Evolutionary conservation across 2,888 invertebrate genomes (phyloP).

Genomic region (Acronicta aceris): DNA sequence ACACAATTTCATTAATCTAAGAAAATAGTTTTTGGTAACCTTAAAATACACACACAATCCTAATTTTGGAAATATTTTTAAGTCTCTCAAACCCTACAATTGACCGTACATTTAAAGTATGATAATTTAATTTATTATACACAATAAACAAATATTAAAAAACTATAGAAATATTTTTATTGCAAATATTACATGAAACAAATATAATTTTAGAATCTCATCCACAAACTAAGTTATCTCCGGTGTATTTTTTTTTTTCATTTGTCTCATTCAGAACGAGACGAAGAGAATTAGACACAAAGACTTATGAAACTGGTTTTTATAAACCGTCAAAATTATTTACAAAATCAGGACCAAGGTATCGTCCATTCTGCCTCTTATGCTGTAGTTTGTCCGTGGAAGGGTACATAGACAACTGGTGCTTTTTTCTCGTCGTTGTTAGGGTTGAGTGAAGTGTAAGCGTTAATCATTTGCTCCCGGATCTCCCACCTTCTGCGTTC

Average conservation of each 20-base stretch:
- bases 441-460: conserved; percentile 83
- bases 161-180: too few relatives aligned
- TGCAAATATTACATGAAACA: too few relatives aligned
- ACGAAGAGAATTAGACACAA: too few relatives aligned
- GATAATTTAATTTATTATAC: too few relatives aligned
- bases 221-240: too few relatives aligned
- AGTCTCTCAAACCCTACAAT: too few relatives aligned
- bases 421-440: conserved; percentile 76
- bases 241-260: too few relatives aligned
- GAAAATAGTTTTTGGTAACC: conserved; percentile 5
- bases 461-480: conserved; percentile 89
- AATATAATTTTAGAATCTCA: too few relatives aligned
- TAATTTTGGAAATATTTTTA: conserved; percentile 19
- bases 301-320: too few relatives aligned
- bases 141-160: too few relatives aligned
- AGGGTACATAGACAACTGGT: conserved; percentile 85
- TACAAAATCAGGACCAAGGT: conserved; percentile 29
- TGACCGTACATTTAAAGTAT: too few relatives aligned
- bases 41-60: conserved; percentile 6
- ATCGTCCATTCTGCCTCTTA: conserved; percentile 52
- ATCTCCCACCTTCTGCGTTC: conserved; percentile 92
- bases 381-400: conserved; percentile 82
- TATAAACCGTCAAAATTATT: conserved; percentile 8
- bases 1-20: background rate
- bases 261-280: too few relatives aligned